Base-by-base conservation (phyloP, 2,113 vertebrate species). In the Callithrix jacchus region DNA sequence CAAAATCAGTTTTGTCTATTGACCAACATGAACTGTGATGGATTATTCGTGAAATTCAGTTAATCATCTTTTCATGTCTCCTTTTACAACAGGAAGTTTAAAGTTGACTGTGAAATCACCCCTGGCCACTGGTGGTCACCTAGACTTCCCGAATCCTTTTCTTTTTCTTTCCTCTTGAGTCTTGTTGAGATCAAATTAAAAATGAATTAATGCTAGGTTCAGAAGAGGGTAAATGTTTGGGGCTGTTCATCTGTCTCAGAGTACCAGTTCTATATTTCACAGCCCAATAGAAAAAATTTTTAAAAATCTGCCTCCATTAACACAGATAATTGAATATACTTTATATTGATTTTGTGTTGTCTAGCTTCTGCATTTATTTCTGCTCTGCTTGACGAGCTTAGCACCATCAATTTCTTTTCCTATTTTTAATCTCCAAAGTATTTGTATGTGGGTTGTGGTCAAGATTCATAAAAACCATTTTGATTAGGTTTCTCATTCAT, bases 401-500 rank as follows among this genome's bases (percentile, higher is more conserved):
- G 42, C 16, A 58, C 73, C 58, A 58, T 89, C 42, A 77, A 20
- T 79, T 77, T 82, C 37, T 87, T 54, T 47, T 64, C 7, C 9
- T 6, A 21, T 87, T 87, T 90, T 47, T 14, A 16, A 47, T 89
- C 68, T 96, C 70, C 20, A n/a, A 94, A 94, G 73, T 49, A 76
- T 91, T 94, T 93, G n/a, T 77, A 74, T 96, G 47, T 42, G 42
- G 61, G 95, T 45, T 95, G 23, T 96, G 92, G 95, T 93, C 68
- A 96, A 92, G 80, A 93, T 64, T 96, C 64, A 90, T 42, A 79
- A 93, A 95, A 93, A 54, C 7, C 45, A 32, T 84, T 92, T 92
- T 84, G 89, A 88, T 87, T 83, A 68, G 70, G 21, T 77, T 95
- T 96, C 89, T 90, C 90, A 92, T 97, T 96, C 95, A 97, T 73